Percentiles rank a stretch among this genome's conserved stretches.
These are phyloP conservation scores for Platycheirus albimanus DNA, from an alignment of 2,888 invertebrate species.

Conservation along the genomic window DNA sequence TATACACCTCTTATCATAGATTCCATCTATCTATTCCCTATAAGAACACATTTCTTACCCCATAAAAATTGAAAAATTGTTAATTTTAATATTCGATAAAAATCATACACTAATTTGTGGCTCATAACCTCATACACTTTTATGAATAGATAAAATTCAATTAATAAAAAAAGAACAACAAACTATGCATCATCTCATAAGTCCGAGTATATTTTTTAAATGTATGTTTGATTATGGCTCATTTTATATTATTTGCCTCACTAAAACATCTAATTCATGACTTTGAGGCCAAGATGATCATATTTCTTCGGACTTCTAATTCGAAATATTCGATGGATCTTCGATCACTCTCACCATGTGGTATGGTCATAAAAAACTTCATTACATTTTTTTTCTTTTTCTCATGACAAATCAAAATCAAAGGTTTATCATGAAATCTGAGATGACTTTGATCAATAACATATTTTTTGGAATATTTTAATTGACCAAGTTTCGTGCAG, in stretches of 20 bases:
- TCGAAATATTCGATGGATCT: conserved; percentile 28
- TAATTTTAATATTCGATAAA: too few relatives aligned
- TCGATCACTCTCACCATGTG: conserved; percentile 50
- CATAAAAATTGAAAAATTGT: too few relatives aligned
- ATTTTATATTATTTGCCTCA: conserved; percentile 18
- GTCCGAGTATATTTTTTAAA: neutral
- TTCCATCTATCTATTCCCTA: too few relatives aligned
- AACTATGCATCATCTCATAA: conserved; percentile 1
- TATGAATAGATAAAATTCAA: too few relatives aligned
- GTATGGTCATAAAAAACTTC: conserved; percentile 46
- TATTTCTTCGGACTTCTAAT: conserved; percentile 25
- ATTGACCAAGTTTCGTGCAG: conserved; percentile 52
- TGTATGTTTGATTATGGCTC: conserved; percentile 2
- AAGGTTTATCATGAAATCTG: conserved; percentile 53
- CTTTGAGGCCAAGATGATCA: conserved; percentile 39
- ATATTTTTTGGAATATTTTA: conserved; percentile 22
- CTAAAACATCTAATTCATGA: conserved; percentile 51
- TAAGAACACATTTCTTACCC: too few relatives aligned
- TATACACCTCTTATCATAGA: too few relatives aligned
- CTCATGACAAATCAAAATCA: conserved; percentile 55
- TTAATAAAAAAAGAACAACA: too few relatives aligned
- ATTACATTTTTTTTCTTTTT: conserved; percentile 50
- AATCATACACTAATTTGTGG: too few relatives aligned
- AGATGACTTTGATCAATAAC: conserved; percentile 51
- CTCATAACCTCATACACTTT: too few relatives aligned